These are phyloP conservation scores for Chionoecetes opilio DNA, from an alignment of 1,140 invertebrate genomes.

Conservation along the genomic window DNA sequence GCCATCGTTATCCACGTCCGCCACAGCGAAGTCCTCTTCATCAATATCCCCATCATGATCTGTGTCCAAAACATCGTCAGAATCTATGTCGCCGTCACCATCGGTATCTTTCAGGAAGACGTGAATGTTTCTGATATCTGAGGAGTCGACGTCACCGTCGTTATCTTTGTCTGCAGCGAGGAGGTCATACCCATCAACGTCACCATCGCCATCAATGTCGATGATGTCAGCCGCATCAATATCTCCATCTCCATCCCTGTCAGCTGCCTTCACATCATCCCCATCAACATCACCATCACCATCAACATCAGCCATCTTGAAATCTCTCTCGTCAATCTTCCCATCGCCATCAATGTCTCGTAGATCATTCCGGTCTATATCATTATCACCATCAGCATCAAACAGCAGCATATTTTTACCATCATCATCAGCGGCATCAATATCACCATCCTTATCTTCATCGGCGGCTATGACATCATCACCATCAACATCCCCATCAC, in stretches of 20 bases:
- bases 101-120: constrained; percentile 79
- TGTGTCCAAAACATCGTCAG: constrained; percentile 77
- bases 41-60: constrained; percentile 80
- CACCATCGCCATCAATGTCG: constrained; percentile 74
- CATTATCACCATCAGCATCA: constrained; percentile 76
- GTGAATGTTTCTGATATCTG: constrained; percentile 66
- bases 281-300: constrained; percentile 78
- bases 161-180: constrained; percentile 65
- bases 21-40: constrained; percentile 73
- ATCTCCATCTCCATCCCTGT: constrained; percentile 74
- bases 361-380: constrained; percentile 64
- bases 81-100: constrained; percentile 74
- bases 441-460: constrained; percentile 78
- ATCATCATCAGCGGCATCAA: constrained; percentile 73
- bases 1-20: constrained; percentile 79
- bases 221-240: constrained; percentile 73
- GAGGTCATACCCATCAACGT: constrained; percentile 65
- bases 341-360: constrained; percentile 71
- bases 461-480: constrained; percentile 70
- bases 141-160: constrained; percentile 73
- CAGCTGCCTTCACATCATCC: constrained; percentile 67
- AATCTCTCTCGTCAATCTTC: constrained; percentile 67
- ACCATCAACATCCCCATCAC: constrained; percentile 68
- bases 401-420: constrained; percentile 48
- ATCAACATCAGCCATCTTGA: constrained; percentile 76